These are phyloP conservation scores for Pyxicephalus adspersus DNA, from an alignment of 2,113 vertebrate genomes.

Conservation along the genomic window DNA sequence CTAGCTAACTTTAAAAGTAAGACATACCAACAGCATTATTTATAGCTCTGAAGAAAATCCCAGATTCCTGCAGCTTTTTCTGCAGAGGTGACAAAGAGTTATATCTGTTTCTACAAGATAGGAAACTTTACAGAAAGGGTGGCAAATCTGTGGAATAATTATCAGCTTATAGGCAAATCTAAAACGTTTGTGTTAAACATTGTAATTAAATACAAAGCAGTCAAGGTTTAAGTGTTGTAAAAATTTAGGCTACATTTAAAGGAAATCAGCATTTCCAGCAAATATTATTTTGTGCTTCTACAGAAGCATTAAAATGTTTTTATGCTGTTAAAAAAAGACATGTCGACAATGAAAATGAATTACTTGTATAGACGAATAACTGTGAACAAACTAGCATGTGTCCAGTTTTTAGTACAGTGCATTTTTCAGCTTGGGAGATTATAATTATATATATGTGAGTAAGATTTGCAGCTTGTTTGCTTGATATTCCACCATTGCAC, in stretches of 20 bases:
- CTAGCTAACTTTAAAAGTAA: no score
- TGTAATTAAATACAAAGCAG: conserved; percentile 1
- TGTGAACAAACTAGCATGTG: no score
- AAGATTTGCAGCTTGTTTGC: no score
- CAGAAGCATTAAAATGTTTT: neutral
- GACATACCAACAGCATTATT: conserved; percentile 16
- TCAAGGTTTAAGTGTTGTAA: neutral
- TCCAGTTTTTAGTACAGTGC: neutral
- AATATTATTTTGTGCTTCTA: neutral
- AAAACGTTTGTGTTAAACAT: neutral
- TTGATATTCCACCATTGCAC: no score
- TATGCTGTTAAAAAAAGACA: neutral
- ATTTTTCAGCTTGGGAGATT: neutral
- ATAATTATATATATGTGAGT: no score
- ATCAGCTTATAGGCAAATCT: neutral
- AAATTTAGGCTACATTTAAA: neutral
- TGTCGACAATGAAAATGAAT: neutral
- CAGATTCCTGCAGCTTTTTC: conserved; percentile 5
- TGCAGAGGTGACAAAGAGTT: conserved; percentile 10
- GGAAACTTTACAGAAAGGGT: neutral
- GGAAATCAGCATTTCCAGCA: neutral
- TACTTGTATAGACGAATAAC: no score
- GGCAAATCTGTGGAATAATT: conserved; percentile 15
- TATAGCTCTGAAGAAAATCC: conserved; percentile 1
- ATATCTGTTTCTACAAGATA: conserved; percentile 31